Conservation (phyloP, 2,113 vertebrate species). For the Takifugu flavidus region DNA sequence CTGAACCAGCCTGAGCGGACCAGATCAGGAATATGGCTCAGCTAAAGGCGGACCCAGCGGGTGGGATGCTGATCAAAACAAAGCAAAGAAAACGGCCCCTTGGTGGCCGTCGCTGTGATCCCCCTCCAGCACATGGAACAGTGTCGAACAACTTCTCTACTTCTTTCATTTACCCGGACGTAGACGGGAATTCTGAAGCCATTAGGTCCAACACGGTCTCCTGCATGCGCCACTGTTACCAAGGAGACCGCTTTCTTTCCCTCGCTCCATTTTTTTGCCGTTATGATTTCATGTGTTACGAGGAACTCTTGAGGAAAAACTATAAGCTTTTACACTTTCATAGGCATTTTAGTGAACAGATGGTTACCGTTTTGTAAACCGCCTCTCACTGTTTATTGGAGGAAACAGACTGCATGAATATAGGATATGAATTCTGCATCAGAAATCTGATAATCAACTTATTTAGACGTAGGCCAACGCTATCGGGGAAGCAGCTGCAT, state of each 20-base stretch:
- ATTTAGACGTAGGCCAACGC: slow-evolving; percentile 58
- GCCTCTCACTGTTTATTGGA: slow-evolving; percentile 37
- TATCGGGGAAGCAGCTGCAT: slow-evolving; percentile 62
- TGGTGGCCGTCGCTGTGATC: slow-evolving; percentile 43
- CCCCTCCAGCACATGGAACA: slow-evolving; percentile 17
- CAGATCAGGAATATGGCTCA: slow-evolving; percentile 14
- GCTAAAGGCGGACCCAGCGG: slow-evolving; percentile 17
- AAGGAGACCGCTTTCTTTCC: slow-evolving; percentile 21
- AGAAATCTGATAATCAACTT: slow-evolving; percentile 52
- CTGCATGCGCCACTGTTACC: slow-evolving; percentile 44
- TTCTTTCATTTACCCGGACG: slow-evolving; percentile 27
- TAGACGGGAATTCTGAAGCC: slow-evolving; percentile 44
- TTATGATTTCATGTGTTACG: slow-evolving; percentile 16
- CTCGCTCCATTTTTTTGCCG: slow-evolving; percentile 1
- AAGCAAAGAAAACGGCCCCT: neutral
- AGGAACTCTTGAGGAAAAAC: neutral
- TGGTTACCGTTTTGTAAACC: slow-evolving; percentile 14
- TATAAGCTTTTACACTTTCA: slow-evolving; percentile 10
- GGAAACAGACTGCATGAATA: slow-evolving; percentile 53
- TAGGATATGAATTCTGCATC: slow-evolving; percentile 52
- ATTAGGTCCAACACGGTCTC: slow-evolving; percentile 27
- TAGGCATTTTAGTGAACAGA: too few relatives aligned
- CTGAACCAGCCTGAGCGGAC: slow-evolving; percentile 21
- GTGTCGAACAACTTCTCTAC: slow-evolving; percentile 14
- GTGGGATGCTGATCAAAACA: slow-evolving; percentile 20